Evolutionary conservation across 2,113 vertebrate species (phyloP).

Genomic region (Chionomys nivalis): DNA sequence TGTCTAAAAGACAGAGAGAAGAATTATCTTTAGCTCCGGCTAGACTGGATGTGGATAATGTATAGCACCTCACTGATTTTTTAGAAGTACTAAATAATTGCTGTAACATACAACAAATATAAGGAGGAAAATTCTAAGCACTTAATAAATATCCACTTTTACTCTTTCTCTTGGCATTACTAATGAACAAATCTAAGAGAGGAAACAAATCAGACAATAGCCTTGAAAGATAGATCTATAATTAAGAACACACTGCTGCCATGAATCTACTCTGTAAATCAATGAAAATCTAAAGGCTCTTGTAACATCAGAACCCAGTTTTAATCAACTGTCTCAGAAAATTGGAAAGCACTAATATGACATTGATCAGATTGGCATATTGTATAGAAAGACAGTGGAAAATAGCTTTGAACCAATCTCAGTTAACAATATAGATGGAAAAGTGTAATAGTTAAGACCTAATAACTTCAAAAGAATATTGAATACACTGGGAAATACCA

Average conservation of each 20-base stretch:
- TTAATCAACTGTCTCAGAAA: background rate
- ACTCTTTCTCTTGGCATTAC: background rate
- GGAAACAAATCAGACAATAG: background rate
- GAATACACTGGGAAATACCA: background rate
- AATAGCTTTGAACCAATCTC: background rate
- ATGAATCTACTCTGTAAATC: background rate
- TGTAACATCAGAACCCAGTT: background rate
- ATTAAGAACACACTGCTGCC: background rate
- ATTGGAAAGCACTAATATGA: background rate
- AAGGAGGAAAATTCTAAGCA: background rate
- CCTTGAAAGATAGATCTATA: background rate
- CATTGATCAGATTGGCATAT: background rate
- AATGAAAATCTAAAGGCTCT: background rate
- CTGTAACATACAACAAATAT: background rate
- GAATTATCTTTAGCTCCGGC: slow-evolving; percentile 9
- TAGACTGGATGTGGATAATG: background rate
- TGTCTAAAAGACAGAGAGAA: slow-evolving; percentile 31
- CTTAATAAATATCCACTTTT: background rate
- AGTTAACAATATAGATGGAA: background rate
- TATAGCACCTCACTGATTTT: background rate
- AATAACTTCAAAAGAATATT: background rate
- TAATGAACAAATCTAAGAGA: background rate
- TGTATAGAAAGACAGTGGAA: background rate
- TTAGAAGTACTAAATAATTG: background rate
- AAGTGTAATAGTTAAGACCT: background rate